Conservation (phyloP, 2,113 vertebrate species). For the Python bivittatus region DNA sequence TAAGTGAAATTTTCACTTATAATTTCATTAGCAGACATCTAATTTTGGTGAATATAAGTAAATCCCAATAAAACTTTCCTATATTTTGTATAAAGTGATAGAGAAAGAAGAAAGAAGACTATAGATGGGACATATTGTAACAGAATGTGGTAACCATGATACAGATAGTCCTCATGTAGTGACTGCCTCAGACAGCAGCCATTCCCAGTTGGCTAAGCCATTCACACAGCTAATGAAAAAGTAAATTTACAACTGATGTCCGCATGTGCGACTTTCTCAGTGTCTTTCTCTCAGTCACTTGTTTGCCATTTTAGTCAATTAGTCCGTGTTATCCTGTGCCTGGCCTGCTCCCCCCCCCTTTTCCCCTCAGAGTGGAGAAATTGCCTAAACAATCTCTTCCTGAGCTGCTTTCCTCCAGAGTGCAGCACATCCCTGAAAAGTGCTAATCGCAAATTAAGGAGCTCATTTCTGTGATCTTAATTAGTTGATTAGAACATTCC, state of each 20-base stretch:
- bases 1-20: background rate
- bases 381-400: background rate
- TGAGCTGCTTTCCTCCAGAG: background rate
- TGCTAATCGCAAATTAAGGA: background rate
- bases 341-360: no score
- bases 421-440: background rate
- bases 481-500: background rate
- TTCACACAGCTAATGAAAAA: background rate
- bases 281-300: no score
- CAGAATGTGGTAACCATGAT: background rate
- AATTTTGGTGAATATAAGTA: background rate
- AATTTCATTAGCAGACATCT: background rate
- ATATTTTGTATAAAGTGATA: background rate
- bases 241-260: background rate
- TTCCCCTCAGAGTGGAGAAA: background rate
- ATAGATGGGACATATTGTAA: background rate
- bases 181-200: background rate
- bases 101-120: no score
- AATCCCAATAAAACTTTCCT: background rate
- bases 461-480: background rate
- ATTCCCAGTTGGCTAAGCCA: background rate
- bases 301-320: no score
- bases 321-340: no score
- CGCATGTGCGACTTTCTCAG: no score
- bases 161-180: background rate